These are phyloP conservation scores for Orthosia cruda DNA, from an alignment of 2,888 invertebrate genomes.

Conservation along the genomic window DNA sequence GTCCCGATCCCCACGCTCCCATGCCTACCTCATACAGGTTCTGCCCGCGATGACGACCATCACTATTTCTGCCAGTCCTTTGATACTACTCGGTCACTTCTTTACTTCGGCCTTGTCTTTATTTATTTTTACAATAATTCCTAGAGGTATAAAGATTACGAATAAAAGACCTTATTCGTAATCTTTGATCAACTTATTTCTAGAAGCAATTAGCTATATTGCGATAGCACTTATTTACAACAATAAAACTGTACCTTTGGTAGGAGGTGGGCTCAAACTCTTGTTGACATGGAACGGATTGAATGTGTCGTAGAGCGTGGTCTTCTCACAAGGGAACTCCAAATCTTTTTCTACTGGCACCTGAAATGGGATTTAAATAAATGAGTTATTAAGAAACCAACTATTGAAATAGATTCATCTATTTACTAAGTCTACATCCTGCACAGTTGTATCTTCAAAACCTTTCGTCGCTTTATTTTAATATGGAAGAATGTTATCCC, in stretches of 20 bases:
- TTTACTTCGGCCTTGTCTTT: too few species aligned
- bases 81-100: too few species aligned
- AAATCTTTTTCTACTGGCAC: slow-evolving; percentile 96
- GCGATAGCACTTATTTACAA: too few species aligned
- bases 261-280: slow-evolving; percentile 92
- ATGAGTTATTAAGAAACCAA: not conserved
- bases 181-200: not conserved
- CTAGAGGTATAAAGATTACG: too few species aligned
- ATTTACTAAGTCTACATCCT: not conserved
- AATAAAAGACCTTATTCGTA: too few species aligned
- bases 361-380: slow-evolving; percentile 84
- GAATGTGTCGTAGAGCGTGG: slow-evolving; percentile 96
- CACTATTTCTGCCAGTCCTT: too few species aligned
- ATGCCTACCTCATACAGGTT: too few species aligned
- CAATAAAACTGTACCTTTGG: slow-evolving; percentile 79
- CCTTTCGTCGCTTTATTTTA: too few species aligned
- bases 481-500: too few species aligned
- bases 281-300: slow-evolving; percentile 95
- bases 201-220: too few species aligned
- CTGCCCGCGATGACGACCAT: too few species aligned
- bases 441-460: not conserved
- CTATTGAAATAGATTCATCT: not conserved
- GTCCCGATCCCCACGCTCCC: too few species aligned
- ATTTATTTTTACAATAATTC: not conserved
- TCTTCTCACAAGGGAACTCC: slow-evolving; percentile 97